Evolutionary conservation across 92 coral and sea anemone species (phyloP).

Genomic region (Bergia sp.): DNA sequence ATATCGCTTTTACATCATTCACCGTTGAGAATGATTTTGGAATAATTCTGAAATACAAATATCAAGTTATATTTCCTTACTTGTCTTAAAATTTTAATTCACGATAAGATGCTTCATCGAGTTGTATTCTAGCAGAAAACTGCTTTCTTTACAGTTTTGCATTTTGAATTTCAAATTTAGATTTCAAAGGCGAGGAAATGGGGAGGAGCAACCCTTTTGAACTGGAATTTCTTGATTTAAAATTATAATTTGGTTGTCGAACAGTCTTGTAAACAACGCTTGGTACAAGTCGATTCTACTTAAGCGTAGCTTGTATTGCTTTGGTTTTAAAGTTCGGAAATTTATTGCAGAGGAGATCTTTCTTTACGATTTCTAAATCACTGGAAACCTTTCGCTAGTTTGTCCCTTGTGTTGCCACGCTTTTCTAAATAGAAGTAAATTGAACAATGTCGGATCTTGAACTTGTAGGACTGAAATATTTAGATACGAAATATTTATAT

Average conservation of each 20-base stretch:
- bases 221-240: slow-evolving; percentile 12
- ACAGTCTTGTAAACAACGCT: slow-evolving; percentile 26
- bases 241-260: slow-evolving; percentile 24
- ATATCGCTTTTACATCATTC: too few relatives aligned
- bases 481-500: neutral
- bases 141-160: slow-evolving; percentile 4
- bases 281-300: neutral
- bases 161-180: slow-evolving; percentile 19
- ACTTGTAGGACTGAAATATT: neutral
- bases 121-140: slow-evolving; percentile 16
- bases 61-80: slow-evolving; percentile 17
- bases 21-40: slow-evolving; percentile 16
- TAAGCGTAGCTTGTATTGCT: slow-evolving; percentile 20
- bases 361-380: slow-evolving; percentile 3
- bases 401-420: slow-evolving; percentile 5
- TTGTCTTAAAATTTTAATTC: neutral
- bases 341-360: slow-evolving; percentile 3
- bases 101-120: slow-evolving; percentile 9
- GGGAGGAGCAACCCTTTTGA: slow-evolving; percentile 1
- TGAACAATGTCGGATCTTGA: slow-evolving; percentile 5
- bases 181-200: slow-evolving; percentile 4
- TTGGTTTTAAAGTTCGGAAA: slow-evolving; percentile 9
- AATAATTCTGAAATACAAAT: slow-evolving; percentile 7
- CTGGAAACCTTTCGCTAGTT: slow-evolving; percentile 15
- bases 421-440: neutral